Base-by-base conservation (phyloP, 2,797 vertebrate genomes). In the Octomys mimax region DNA sequence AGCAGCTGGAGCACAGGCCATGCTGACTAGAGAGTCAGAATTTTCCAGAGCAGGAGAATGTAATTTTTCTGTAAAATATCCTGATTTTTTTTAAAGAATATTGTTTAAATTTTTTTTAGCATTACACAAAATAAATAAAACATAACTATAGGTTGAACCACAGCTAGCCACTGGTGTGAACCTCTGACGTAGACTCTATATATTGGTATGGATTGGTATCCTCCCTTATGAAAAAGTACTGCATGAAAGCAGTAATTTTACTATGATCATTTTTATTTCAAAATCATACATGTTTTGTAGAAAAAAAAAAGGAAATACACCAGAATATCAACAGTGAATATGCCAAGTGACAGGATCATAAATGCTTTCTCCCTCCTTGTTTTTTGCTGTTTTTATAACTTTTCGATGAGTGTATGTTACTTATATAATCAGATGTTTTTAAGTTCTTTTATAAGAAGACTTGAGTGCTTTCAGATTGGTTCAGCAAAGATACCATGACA, bases 1-100 rank as follows among this genome's bases (percentile, higher is more conserved):
- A 28, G 13, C 11, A 42, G 42, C 39, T 21, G 21, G 46, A 87
- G 39, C 42, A 12, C 33, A 52, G 12, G 21, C 59, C 5, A 26
- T 2, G 11, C 28, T 57, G 31, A n/a, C 46, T 33, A 78, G 16
- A 4, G 10, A 88, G 73, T 62, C 19, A 62, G 42, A 52, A 39
- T 94, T 31, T 95, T 78, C 96, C 66, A 88, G 81, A 89, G 39
- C 12, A 57, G 19, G 52, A 93, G 59, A 87, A 86, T 70, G 24
- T 46, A 54, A 39, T 54, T 88, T 86, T 77, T 93, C 61, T 81
- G n/a, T 93, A 81, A 81, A 89, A 70, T 75, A 91, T 31, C 73
- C 26, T 57, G 9, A 70, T 57, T 81, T 87, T 87, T 46, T 87
- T 57, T 31, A 12, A 52, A 90, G 85, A 42, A 42, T 5, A 61